Conservation (phyloP, 35 echinoderm and acorn worm genomes). For the Ophioderma brevispina region DNA sequence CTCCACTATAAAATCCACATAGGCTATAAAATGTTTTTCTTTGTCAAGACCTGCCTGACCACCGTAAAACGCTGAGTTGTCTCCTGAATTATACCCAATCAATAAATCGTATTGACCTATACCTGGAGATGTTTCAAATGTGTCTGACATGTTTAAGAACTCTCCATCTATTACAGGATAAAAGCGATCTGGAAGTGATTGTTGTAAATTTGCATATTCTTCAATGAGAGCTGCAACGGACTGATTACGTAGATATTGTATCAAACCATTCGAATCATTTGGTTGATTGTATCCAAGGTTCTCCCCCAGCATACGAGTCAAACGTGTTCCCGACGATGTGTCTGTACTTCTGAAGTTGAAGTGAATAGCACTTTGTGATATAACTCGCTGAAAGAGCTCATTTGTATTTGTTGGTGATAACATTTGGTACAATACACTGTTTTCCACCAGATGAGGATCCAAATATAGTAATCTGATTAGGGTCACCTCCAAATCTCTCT, state of each 20-base stretch:
- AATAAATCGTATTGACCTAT: conserved; percentile 36
- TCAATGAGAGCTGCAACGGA: background rate
- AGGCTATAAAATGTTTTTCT: background rate
- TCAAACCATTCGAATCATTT: background rate
- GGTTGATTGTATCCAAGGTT: background rate
- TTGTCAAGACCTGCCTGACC: background rate
- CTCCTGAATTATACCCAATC: conserved; percentile 32
- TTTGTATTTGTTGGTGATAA: conserved; percentile 20
- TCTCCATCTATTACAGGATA: conserved; percentile 35
- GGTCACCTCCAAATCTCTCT: conserved; percentile 63
- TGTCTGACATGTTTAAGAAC: conserved; percentile 11
- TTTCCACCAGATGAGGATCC: conserved; percentile 73
- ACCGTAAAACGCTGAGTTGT: conserved; percentile 1
- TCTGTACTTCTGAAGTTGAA: background rate
- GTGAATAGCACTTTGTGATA: conserved; percentile 2
- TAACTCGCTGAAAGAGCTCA: conserved; percentile 16
- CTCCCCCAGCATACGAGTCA: background rate
- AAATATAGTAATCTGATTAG: conserved; percentile 65
- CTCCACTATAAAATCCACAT: background rate
- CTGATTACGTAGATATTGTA: conserved; percentile 26
- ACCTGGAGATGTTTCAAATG: background rate
- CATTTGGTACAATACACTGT: conserved; percentile 39
- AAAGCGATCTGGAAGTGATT: background rate
- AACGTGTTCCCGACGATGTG: background rate
- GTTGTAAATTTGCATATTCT: background rate